A percentile compares a stretch with the other conserved stretches of the same genome.
Evolutionary conservation across 2,113 vertebrate genomes (phyloP).

Genomic region (Nerophis ophidion): DNA sequence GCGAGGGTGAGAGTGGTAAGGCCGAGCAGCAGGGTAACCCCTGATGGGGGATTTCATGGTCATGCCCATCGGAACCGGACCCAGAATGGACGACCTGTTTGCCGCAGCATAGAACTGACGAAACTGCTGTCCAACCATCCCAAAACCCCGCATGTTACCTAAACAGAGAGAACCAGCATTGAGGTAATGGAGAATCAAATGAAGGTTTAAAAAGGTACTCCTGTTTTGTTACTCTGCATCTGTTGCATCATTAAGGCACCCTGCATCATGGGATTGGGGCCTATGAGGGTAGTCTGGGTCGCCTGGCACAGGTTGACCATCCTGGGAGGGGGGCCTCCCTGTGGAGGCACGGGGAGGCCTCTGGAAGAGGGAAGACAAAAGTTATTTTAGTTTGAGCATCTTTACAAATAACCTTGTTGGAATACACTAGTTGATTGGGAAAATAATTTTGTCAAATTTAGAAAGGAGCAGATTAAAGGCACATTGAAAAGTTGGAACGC

Average conservation of each 20-base stretch:
- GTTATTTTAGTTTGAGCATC: not conserved
- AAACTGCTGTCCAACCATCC: slow-evolving; percentile 82
- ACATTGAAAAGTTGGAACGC: not conserved
- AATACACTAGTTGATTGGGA: not conserved
- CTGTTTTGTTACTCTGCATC: slow-evolving; percentile 80
- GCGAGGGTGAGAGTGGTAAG: slow-evolving; percentile 77
- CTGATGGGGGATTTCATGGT: slow-evolving; percentile 82
- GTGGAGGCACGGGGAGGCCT: slow-evolving; percentile 56
- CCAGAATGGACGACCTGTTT: slow-evolving; percentile 85
- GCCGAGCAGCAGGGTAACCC: slow-evolving; percentile 75
- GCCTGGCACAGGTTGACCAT: slow-evolving; percentile 84
- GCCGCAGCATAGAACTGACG: slow-evolving; percentile 90
- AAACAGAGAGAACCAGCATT: slow-evolving; percentile 6
- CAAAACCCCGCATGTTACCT: slow-evolving; percentile 84
- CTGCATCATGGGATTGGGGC: slow-evolving; percentile 86
- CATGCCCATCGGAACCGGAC: slow-evolving; percentile 88
- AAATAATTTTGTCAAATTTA: no score
- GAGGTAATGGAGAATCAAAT: not conserved
- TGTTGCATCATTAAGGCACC: slow-evolving; percentile 92
- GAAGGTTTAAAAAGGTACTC: no score
- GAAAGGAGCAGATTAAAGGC: not conserved
- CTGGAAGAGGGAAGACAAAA: slow-evolving; percentile 34
- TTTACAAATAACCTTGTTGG: not conserved
- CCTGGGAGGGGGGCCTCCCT: slow-evolving; percentile 70
- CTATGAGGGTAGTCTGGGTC: slow-evolving; percentile 79